Evolutionary conservation across 2,113 vertebrate genomes (phyloP), one percentile per base, ranked within the genome.

Genomic region (Speoplatyrhinus poulsoni): DNA sequence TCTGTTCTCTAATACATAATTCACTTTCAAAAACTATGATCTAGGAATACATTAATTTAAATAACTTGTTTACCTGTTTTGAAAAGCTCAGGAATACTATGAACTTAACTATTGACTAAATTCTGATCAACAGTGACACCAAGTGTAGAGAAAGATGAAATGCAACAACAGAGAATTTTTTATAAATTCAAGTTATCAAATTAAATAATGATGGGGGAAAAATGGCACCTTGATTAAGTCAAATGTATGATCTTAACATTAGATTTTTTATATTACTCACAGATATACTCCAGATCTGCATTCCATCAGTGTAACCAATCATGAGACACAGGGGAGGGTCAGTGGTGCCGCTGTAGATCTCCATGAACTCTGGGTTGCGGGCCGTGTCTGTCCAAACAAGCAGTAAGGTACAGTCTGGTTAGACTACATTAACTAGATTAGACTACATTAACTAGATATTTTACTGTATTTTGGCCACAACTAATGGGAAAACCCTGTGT

Each of bases 231-330:
- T 41, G 36, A 41, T 41, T 8, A 41, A 41, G 26, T 26, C 26
- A 26, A 41, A 41, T 41, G 36, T 41, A 41, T 41, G 5, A 41
- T 6, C 36, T 41, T 4, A 8, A 41, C 6, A 41, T 41, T 5
- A 41, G 36, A 8, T 41, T 41, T 41, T 11, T 52, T 4, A 52
- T 52, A 52, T 52, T 52, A 55, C 16, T 16, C 13, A 55, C 98
- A 80, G 98, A 97, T 55, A 99, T 85, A 66, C 95, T 96, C 98
- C 98, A 99, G 76, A 99, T 92, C 86, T 99, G 98, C 94, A 99
- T 95, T 64, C 98, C 98, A 36, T 99, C 96, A 0, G 94, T 90
- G 83, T 99, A 99, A 0, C 98, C 98, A 5, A 99, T 94, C 94
- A 98, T 87, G 62, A 99, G 89, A 87, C 98, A 93, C 56, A 99